Base-by-base conservation (phyloP, 2,797 vertebrate genomes). In the Adelosebastes latens region DNA sequence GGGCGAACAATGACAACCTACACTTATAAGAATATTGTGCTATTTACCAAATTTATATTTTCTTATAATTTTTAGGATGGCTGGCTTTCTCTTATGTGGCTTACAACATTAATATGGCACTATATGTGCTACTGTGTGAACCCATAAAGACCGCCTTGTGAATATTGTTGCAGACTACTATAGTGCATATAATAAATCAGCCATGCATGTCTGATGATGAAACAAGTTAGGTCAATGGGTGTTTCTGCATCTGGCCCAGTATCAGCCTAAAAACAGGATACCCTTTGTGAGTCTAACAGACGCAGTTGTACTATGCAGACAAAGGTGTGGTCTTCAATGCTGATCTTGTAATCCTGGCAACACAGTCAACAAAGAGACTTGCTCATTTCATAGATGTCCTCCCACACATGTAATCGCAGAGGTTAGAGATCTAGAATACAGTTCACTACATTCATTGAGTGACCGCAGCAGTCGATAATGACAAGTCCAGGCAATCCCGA, bases 271-370 rank as follows among this genome's bases (percentile, higher is more conserved):
- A 86, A 85, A 92, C 90, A 93, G 87, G 89, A 92, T 88, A 77
- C 60, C 66, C 78, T 87, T 89, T 91, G 80, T 90, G 80, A 81
- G 82, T 31, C 75, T 42, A 82, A 91, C 56, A 89, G 80, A 80
- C 60, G 7, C 81, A 80, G 86, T 88, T 86, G 81, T 82, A 78
- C 88, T 89, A 63, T 87, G 86, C 87, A 93, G 92, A 93, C 87
- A 92, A 92, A 92, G 94, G 92, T 93, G 93, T 88, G 93, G 93
- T 91, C 88, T 82, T 88, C 81, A 69, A 11, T 49, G 22, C 80
- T 81, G 82, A 92, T 89, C 82, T 88, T 78, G 80, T 91, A 90
- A 91, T 92, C 92, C 88, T 84, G 91, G 89, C 87, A 89, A 90
- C 86, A 81, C 82, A 67, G 91, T 93, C 88, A 92, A 93, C 91